phyloP scores from a whole-genome alignment of 2,888 invertebrate species.

The Drosophila cracens region DNA sequence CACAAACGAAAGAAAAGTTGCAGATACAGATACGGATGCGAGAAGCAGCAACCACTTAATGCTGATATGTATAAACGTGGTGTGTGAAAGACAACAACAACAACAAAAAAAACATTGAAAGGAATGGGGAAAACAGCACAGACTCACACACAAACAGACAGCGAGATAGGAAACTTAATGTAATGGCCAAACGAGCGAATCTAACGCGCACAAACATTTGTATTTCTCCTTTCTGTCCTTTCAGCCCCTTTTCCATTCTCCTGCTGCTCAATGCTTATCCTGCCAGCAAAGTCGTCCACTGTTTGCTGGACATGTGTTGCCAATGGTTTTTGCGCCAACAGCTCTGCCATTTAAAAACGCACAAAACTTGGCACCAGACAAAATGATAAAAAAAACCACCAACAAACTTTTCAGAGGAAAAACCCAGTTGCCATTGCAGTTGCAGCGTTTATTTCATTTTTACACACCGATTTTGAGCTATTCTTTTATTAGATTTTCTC shows the following conservation, averaged over 20 bases:
- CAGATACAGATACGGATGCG: slow-evolving; percentile 25
- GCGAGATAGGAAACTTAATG: slow-evolving; percentile 69
- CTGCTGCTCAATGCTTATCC: slow-evolving; percentile 23
- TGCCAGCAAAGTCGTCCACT: slow-evolving; percentile 29
- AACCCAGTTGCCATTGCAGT: slow-evolving; percentile 52
- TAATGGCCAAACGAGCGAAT: slow-evolving; percentile 69
- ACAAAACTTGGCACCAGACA: slow-evolving; percentile 59
- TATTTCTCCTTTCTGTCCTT: slow-evolving; percentile 30
- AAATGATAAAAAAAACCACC: not conserved
- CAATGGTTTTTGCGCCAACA: slow-evolving; percentile 75
- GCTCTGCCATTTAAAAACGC: slow-evolving; percentile 74
- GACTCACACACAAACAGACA: slow-evolving; percentile 12
- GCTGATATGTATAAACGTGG: slow-evolving; percentile 67
- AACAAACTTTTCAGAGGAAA: slow-evolving; percentile 56
- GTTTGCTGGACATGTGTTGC: slow-evolving; percentile 76
- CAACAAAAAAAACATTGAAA: not conserved
- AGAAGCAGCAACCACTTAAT: slow-evolving; percentile 63
- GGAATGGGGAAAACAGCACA: slow-evolving; percentile 8
- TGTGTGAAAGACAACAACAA: slow-evolving; percentile 20
- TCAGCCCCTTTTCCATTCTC: slow-evolving; percentile 2
- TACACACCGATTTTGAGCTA: slow-evolving; percentile 79
- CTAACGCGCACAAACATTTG: slow-evolving; percentile 64
- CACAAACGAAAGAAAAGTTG: slow-evolving; percentile 16
- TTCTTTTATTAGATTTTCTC: slow-evolving; percentile 76
- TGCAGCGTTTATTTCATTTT: slow-evolving; percentile 77